phyloP scores from a whole-genome alignment of 2,113 vertebrate genomes.

The Centropus bengalensis region DNA sequence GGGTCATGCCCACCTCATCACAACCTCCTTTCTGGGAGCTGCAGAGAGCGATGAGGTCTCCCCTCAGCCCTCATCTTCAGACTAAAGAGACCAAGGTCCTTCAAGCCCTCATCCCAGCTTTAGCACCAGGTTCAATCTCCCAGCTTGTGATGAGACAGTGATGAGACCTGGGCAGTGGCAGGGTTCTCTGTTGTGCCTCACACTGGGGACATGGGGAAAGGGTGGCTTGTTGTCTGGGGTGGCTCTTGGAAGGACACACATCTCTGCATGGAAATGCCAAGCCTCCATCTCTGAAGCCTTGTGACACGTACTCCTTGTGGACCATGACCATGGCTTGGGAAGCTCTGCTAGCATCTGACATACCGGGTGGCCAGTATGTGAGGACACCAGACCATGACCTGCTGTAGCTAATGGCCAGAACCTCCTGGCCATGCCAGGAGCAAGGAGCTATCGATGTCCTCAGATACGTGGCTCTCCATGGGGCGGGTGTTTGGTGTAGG shows the following conservation, averaged over 20 bases:
- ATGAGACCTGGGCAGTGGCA: neutral
- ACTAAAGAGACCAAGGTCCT: no score
- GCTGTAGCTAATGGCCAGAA: neutral
- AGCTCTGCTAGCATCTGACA: neutral
- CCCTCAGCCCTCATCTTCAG: no score
- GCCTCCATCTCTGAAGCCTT: neutral
- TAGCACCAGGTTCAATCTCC: neutral
- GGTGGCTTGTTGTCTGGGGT: neutral
- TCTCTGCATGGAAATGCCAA: neutral
- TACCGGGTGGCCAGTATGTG: neutral
- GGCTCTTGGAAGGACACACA: neutral
- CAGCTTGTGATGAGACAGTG: neutral
- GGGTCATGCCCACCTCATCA: no score
- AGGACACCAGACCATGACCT: neutral
- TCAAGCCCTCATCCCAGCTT: neutral
- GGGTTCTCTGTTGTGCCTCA: neutral
- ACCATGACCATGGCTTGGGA: neutral
- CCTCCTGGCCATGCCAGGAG: neutral
- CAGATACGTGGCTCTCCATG: neutral
- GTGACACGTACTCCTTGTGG: neutral
- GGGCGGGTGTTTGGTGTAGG: neutral
- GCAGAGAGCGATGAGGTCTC: no score
- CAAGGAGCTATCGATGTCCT: neutral
- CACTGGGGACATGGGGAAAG: neutral
- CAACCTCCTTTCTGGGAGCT: no score